Conservation (phyloP, 1,140 invertebrate species). For the Drosophila baimaii region DNA sequence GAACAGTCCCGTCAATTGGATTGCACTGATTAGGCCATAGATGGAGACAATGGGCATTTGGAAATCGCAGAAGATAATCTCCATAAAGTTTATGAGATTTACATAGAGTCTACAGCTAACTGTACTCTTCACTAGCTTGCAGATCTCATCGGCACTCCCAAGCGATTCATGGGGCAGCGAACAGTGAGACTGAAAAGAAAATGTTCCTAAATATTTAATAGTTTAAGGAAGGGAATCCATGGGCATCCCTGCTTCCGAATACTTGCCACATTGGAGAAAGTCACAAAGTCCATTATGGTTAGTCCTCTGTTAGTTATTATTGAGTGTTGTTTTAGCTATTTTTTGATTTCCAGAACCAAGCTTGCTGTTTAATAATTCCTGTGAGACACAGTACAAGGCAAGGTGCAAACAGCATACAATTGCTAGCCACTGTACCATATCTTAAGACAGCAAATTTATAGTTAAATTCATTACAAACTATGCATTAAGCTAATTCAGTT, state of each 20-base stretch:
- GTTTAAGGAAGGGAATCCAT: not conserved
- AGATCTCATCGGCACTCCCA: constrained; percentile 1
- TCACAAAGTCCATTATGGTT: constrained; percentile 6
- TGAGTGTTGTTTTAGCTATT: not conserved
- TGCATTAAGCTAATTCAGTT: not conserved
- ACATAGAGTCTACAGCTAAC: constrained; percentile 20
- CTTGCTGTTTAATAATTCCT: not conserved
- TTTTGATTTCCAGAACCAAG: not conserved
- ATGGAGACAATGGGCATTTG: not conserved
- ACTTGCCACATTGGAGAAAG: constrained; percentile 26
- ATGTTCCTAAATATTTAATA: not conserved
- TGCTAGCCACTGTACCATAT: no score
- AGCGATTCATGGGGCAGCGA: not conserved
- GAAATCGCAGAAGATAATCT: constrained; percentile 23
- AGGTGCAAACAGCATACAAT: no score
- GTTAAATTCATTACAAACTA: not conserved
- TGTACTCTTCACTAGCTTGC: constrained; percentile 2
- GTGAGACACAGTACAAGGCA: no score
- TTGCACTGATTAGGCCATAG: not conserved
- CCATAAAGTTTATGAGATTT: constrained; percentile 35
- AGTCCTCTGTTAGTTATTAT: no score
- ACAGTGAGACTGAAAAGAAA: constrained; percentile 12
- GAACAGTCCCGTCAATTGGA: not conserved
- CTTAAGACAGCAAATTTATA: not conserved
- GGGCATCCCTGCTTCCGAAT: not conserved